These are phyloP conservation scores for Mugil cephalus DNA, from an alignment of 2,113 vertebrate species.

Conservation along the genomic window DNA sequence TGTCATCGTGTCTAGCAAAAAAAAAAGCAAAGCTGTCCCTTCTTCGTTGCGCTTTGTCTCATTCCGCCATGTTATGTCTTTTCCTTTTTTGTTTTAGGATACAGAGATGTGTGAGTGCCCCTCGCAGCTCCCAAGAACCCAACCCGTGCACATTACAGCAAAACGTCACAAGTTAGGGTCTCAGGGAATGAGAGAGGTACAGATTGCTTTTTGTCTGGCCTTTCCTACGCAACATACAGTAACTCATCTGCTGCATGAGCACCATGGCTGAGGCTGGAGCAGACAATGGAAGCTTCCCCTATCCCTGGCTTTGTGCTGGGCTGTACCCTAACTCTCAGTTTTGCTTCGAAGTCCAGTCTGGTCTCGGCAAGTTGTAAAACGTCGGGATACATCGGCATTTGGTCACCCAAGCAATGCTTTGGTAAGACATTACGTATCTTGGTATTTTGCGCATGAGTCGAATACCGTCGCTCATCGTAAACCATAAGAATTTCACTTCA, in stretches of 20 bases:
- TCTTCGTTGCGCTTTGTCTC: constrained; percentile 36
- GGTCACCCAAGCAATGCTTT: constrained; percentile 6
- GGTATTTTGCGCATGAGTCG: not conserved
- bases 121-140: constrained; percentile 99
- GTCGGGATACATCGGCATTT: not conserved
- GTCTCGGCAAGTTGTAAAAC: constrained; percentile 1
- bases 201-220: constrained; percentile 60
- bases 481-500: constrained; percentile 10
- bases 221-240: constrained; percentile 36
- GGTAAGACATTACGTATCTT: not conserved
- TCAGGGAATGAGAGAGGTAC: constrained; percentile 99
- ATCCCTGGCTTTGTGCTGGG: constrained; percentile 55
- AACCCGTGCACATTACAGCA: constrained; percentile 99
- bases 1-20: constrained; percentile 16
- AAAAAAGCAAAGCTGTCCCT: constrained; percentile 28
- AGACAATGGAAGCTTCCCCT: constrained; percentile 69
- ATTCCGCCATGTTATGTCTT: constrained; percentile 57
- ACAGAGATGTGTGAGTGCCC: constrained; percentile 90
- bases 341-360: constrained; percentile 26
- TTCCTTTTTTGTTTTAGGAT: constrained; percentile 30
- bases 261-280: constrained; percentile 46
- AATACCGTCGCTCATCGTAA: constrained; percentile 9
- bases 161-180: constrained; percentile 99
- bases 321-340: constrained; percentile 37
- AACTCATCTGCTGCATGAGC: constrained; percentile 39